Percentiles rank a stretch among this genome's conserved stretches.
phyloP scores from a whole-genome alignment of 2,888 invertebrate genomes.

The Lepidochitona cinerea region DNA sequence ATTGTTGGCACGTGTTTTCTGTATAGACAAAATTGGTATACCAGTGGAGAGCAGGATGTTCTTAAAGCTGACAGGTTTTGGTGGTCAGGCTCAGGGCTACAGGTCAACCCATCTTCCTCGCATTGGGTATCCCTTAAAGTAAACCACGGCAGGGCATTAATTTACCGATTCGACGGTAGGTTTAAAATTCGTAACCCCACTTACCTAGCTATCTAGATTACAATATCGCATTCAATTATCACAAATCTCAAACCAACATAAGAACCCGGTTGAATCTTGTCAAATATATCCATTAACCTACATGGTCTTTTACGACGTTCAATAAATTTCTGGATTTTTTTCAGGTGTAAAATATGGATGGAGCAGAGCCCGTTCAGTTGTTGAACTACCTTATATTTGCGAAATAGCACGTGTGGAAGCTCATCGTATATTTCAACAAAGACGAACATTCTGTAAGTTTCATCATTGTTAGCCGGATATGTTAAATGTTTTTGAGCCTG shows the following conservation, averaged over 20 bases:
- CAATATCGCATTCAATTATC: no score
- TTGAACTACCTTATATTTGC: conserved; percentile 42
- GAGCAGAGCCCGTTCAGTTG: conserved; percentile 21
- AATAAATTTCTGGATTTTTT: no score
- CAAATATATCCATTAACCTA: no score
- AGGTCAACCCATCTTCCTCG: conserved; percentile 37
- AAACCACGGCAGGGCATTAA: conserved; percentile 70
- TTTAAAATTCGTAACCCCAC: no score
- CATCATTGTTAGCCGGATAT: no score
- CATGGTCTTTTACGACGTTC: no score
- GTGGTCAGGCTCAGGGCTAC: conserved; percentile 82
- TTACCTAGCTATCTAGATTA: no score
- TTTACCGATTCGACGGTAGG: conserved; percentile 54
- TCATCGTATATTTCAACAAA: conserved; percentile 41
- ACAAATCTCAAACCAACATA: no score
- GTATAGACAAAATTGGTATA: conserved; percentile 73
- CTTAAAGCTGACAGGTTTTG: conserved; percentile 30
- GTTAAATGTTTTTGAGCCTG: no score
- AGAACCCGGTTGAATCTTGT: no score
- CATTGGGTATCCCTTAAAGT: conserved; percentile 55
- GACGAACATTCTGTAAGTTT: conserved; percentile 45
- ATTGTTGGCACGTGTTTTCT: no score
- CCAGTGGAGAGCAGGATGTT: conserved; percentile 76
- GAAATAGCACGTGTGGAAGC: conserved; percentile 44
- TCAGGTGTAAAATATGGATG: not conserved